These are phyloP conservation scores for Sula dactylatra DNA, from an alignment of 2,113 vertebrate genomes.

Conservation along the genomic window DNA sequence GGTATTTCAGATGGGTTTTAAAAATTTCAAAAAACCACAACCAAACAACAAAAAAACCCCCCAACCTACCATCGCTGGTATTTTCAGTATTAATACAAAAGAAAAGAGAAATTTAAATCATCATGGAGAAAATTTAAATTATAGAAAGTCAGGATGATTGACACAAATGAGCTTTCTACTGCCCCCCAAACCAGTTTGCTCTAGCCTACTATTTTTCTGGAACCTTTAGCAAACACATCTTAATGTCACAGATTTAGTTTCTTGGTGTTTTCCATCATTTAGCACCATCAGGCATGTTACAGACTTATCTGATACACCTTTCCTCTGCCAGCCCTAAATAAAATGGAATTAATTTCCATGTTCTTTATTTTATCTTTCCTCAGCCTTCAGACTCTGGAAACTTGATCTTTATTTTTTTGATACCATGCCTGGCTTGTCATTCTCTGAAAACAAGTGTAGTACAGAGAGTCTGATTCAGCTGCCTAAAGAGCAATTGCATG, in stretches of 20 bases:
- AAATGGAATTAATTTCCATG: background rate
- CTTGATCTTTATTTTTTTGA: background rate
- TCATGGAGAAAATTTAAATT: background rate
- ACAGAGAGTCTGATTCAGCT: background rate
- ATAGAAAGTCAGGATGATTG: background rate
- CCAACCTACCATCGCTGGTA: accelerated
- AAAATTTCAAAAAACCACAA: background rate
- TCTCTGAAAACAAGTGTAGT: background rate
- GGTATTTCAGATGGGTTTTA: background rate
- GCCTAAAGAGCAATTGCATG: background rate
- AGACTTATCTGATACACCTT: background rate
- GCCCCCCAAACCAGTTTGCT: background rate
- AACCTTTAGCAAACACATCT: background rate
- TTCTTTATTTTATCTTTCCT: background rate
- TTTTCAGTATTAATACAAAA: background rate
- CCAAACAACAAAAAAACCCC: background rate
- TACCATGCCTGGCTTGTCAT: background rate
- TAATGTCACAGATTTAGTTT: background rate
- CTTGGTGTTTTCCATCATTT: background rate
- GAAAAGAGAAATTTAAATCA: background rate
- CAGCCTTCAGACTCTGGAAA: background rate
- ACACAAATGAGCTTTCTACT: background rate
- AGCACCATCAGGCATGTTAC: background rate
- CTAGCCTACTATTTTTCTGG: background rate
- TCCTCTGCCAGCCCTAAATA: background rate